phyloP scores from a whole-genome alignment of 2,113 vertebrate species.

The Okapia johnstoni region DNA sequence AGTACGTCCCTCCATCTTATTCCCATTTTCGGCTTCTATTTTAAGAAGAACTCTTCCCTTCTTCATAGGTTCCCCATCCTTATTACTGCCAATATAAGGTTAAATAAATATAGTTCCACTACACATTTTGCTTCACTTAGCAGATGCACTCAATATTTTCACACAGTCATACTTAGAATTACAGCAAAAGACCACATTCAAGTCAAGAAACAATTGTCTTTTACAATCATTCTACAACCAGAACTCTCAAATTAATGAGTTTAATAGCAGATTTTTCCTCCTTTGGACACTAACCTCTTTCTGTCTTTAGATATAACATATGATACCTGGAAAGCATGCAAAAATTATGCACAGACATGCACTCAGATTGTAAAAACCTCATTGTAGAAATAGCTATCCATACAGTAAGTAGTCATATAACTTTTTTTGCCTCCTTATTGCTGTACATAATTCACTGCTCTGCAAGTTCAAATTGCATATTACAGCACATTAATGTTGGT shows the following conservation, averaged over 20 bases:
- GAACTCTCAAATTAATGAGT: constrained; percentile 56
- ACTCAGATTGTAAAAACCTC: neutral
- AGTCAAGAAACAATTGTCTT: constrained; percentile 42
- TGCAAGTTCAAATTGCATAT: constrained; percentile 44
- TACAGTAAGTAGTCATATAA: neutral
- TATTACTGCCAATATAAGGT: constrained; percentile 20
- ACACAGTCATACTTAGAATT: constrained; percentile 40
- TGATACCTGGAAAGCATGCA: constrained; percentile 12
- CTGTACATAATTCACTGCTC: constrained; percentile 61
- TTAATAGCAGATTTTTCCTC: constrained; percentile 27
- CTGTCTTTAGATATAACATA: constrained; percentile 10
- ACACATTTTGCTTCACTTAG: constrained; percentile 23
- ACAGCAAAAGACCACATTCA: neutral
- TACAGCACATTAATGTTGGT: constrained; percentile 44
- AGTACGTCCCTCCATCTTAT: neutral
- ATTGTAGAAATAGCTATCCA: neutral
- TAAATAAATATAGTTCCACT: constrained; percentile 34
- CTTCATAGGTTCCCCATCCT: neutral
- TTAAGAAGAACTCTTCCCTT: neutral
- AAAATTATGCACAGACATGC: constrained; percentile 35
- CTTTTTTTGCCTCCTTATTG: constrained; percentile 46
- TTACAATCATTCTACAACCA: neutral
- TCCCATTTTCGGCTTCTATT: neutral
- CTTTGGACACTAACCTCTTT: constrained; percentile 47
- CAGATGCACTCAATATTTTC: constrained; percentile 33